Evolutionary conservation across 2,888 invertebrate species (phyloP), one percentile per base, ranked within the genome.

Genomic region (Hecatera dysodea): DNA sequence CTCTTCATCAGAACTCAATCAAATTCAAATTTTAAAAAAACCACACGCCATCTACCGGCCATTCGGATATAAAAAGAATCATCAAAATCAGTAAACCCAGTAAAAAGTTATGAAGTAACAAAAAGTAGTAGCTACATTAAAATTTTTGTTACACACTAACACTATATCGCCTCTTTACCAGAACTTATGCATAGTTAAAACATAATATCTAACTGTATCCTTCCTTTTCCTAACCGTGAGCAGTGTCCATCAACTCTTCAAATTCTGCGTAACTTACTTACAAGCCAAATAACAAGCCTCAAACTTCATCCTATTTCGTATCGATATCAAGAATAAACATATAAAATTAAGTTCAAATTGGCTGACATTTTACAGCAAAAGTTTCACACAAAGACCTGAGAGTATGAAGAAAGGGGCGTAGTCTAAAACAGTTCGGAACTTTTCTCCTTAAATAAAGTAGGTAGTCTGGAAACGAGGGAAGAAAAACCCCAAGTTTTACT

Each of bases 371-470:
- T 68, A 83, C 53, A 57, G 48, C 60, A 1, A 62, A 75, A 77
- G 53, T 78, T 80, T 52, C 50, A 64, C n/a, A 67, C 61, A 75
- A 77, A 83, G 53, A 50, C 68, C 29, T 67, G 53, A 29, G 62
- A 72, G 62, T 66, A 73, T 50, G 56, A 82, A 76, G 53, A 75
- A 55, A 65, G 33, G 53, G 59, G 78, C 81, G 83, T 73, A 52
- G 62, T 61, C 60, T 68, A 57, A 79, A 85, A 80, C 72, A 36
- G 81, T 85, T 84, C 50, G 24, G 46, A 83, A 83, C 78, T 81
- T 85, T 85, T 67, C 74, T 48, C 73, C 72, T 81, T 75, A 83
- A 72, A 81, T 56, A 80, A 78, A 83, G 74, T 74, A 59, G 46
- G 55, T 22, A 69, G 52, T 56, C 48, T 75, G 67, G 24, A 52